These are phyloP conservation scores for Leptatherina wallacei DNA, from an alignment of 2,797 vertebrate species.

Conservation along the genomic window DNA sequence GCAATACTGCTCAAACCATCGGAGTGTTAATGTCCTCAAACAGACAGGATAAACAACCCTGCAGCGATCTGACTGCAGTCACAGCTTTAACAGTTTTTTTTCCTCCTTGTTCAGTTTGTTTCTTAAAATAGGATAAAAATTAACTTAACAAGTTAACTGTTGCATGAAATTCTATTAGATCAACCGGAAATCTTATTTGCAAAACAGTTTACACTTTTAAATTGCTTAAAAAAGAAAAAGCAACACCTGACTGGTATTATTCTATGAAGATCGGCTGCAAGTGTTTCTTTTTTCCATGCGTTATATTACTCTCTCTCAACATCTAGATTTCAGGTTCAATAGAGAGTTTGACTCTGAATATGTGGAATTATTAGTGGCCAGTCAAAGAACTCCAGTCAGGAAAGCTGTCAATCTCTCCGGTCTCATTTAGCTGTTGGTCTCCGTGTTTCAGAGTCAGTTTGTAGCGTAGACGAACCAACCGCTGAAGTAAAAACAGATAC, in stretches of 20 bases:
- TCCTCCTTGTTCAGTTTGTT: neutral
- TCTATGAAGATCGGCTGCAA: conserved; percentile 5
- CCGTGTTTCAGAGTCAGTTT: conserved; percentile 84
- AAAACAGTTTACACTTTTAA: neutral
- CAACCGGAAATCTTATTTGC: neutral
- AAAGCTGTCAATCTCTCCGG: conserved; percentile 84
- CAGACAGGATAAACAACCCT: neutral
- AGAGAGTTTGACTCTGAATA: neutral
- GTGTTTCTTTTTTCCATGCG: neutral
- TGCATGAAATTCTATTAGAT: neutral
- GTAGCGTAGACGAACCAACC: conserved; percentile 84
- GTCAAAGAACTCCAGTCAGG: conserved; percentile 81
- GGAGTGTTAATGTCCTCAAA: too few species aligned
- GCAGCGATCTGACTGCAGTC: neutral
- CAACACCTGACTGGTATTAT: neutral
- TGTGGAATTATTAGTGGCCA: conserved; percentile 13
- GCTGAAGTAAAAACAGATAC: conserved; percentile 59
- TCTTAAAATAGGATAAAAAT: neutral
- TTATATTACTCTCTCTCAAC: neutral
- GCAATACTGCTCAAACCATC: neutral
- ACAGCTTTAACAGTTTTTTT: neutral
- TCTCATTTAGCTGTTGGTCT: conserved; percentile 72
- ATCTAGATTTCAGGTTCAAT: neutral
- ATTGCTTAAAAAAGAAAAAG: neutral
- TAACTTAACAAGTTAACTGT: neutral